Evolutionary conservation across 2,888 invertebrate species (phyloP), one percentile per base, ranked within the genome.

Genomic region (Euproctis similis): DNA sequence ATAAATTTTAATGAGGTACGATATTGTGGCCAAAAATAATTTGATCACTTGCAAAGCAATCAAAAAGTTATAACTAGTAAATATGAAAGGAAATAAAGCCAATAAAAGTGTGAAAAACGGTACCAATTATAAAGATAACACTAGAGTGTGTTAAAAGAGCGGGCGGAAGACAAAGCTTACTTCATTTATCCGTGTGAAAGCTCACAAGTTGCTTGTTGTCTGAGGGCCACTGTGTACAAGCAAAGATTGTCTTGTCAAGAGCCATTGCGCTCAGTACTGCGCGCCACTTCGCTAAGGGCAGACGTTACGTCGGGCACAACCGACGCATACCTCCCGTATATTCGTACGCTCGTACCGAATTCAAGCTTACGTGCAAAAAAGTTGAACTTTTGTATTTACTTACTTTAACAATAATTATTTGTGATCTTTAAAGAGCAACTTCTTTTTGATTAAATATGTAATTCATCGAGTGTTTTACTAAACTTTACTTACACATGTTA

Each of bases 161-260:
- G 59, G 51, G 46, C 36, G 51, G 45, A 61, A 72, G 66, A 73
- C 74, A 77, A 78, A 71, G 69, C 68, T 66, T 62, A 69, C 62
- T 54, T 46, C 61, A 53, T 66, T 74, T 74, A 71, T 67, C 63
- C 67, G 62, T 67, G 66, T 65, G 66, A 77, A 73, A 70, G 75
- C 76, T 70, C 65, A 64, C 69, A 70, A 75, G 72, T 76, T 74
- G 51, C 47, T n/a, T 50, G 74, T 75, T 77, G 67, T 75, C 69
- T 71, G 71, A 13, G 73, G 67, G 70, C 66, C 63, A 68, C 71
- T 67, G 55, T 54, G 59, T 66, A 65, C 67, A 55, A 60, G 66
- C 65, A 73, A 81, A 81, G 76, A 80, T 80, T 78, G 81, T 78
- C 78, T 80, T 72, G 78, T 76, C 72, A 75, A 71, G 75, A 67